phyloP scores from a whole-genome alignment of 2,888 invertebrate genomes.

The Spodoptera exigua region DNA sequence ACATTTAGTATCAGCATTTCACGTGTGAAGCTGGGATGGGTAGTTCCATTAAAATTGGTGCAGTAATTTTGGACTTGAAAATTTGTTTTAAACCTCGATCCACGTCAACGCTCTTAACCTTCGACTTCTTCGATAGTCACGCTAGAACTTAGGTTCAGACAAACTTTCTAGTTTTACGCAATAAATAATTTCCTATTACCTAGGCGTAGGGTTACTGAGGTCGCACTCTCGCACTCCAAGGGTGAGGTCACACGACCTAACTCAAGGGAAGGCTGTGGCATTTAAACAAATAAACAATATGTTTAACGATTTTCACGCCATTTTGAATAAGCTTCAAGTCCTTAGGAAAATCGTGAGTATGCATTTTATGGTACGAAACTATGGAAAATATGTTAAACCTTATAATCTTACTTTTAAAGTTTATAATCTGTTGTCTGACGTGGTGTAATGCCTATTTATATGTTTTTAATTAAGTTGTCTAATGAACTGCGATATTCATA shows the following conservation, averaged over 20 bases:
- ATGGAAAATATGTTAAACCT: background rate
- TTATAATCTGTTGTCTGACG: constrained; percentile 1
- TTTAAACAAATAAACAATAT: constrained; percentile 36
- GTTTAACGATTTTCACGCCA: constrained; percentile 33
- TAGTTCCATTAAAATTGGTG: too few relatives aligned
- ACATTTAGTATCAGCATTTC: too few relatives aligned
- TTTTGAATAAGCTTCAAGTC: constrained; percentile 21
- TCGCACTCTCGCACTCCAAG: constrained; percentile 25
- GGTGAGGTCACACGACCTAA: constrained; percentile 34
- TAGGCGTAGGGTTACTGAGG: constrained; percentile 30
- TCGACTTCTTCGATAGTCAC: background rate
- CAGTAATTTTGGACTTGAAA: too few relatives aligned
- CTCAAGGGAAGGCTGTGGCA: constrained; percentile 58
- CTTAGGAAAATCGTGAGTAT: constrained; percentile 23
- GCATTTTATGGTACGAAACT: background rate
- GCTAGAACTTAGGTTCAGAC: constrained; percentile 13
- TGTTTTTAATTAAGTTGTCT: too few relatives aligned
- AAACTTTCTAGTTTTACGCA: constrained; percentile 36
- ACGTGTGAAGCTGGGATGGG: too few relatives aligned
- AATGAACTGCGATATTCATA: too few relatives aligned
- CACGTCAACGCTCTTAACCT: too few relatives aligned
- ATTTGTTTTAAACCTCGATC: too few relatives aligned
- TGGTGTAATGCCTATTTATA: too few relatives aligned
- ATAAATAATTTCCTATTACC: constrained; percentile 24
- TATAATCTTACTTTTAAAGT: constrained; percentile 4